These are phyloP conservation scores for Platypus cylindrus DNA, from an alignment of 2,888 invertebrate genomes.

Conservation along the genomic window DNA sequence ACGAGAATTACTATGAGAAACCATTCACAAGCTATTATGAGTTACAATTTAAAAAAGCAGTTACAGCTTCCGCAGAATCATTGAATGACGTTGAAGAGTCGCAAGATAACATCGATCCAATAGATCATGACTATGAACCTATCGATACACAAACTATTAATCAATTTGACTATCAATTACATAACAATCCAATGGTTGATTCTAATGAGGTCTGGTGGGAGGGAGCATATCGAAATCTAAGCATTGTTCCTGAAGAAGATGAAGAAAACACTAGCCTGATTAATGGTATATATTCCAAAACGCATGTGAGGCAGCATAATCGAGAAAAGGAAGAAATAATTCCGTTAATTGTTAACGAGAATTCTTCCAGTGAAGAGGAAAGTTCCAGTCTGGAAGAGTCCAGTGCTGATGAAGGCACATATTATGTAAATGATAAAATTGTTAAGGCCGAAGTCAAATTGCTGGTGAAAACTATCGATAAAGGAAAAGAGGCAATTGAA, in stretches of 20 bases:
- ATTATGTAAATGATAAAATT: slow-evolving; percentile 23
- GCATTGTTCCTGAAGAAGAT: slow-evolving; percentile 35
- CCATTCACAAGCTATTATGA: slow-evolving; percentile 17
- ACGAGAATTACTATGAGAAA: slow-evolving; percentile 19
- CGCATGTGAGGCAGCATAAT: slow-evolving; percentile 12
- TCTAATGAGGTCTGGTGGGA: slow-evolving; percentile 33
- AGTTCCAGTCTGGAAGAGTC: slow-evolving; percentile 13
- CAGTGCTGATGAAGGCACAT: slow-evolving; percentile 25
- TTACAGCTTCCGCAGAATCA: slow-evolving; percentile 27
- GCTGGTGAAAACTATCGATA: slow-evolving; percentile 37
- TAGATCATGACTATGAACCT: slow-evolving; percentile 28
- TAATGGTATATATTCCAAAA: slow-evolving; percentile 23
- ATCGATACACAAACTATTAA: slow-evolving; percentile 23
- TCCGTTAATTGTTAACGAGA: slow-evolving; percentile 5
- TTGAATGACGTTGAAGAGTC: slow-evolving; percentile 21
- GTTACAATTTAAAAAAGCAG: slow-evolving; percentile 18
- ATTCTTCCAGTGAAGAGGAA: slow-evolving; percentile 11
- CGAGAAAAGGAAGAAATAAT: slow-evolving; percentile 8
- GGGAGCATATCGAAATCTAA: slow-evolving; percentile 34
- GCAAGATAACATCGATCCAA: slow-evolving; percentile 18
- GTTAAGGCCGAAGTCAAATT: slow-evolving; percentile 40
- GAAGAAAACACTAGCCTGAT: slow-evolving; percentile 30
- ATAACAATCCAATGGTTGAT: slow-evolving; percentile 18
- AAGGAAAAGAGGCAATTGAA: slow-evolving; percentile 39
- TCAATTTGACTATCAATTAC: slow-evolving; percentile 19